Percentiles rank a stretch among this genome's conserved stretches.
These are phyloP conservation scores for Drosophila nikananu DNA, from an alignment of 1,140 invertebrate genomes.

Conservation along the genomic window DNA sequence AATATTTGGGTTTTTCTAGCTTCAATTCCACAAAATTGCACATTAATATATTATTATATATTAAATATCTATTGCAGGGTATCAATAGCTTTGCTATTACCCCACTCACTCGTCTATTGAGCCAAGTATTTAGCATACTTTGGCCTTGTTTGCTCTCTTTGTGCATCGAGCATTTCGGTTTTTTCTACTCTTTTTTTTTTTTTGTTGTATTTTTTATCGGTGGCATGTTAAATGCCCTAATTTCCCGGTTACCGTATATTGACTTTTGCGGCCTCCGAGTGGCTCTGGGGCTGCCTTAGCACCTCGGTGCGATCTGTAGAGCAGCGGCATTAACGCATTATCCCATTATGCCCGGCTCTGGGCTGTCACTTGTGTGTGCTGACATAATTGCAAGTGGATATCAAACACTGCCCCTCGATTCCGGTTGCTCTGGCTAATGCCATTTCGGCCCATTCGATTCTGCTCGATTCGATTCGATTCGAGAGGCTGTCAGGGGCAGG, in stretches of 20 bases:
- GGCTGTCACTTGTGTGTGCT: slow-evolving; percentile 24
- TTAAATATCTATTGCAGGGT: background rate
- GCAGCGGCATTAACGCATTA: slow-evolving; percentile 6
- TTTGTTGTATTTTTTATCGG: slow-evolving; percentile 37
- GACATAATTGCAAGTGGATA: slow-evolving; percentile 51
- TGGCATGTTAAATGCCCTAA: slow-evolving; percentile 76
- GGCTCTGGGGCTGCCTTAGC: slow-evolving; percentile 44
- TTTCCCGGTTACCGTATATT: slow-evolving; percentile 50
- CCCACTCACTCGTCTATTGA: slow-evolving; percentile 25
- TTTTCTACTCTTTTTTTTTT: background rate
- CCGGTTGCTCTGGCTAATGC: slow-evolving; percentile 32
- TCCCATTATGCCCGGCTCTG: slow-evolving; percentile 7
- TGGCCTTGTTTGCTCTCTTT: slow-evolving; percentile 44
- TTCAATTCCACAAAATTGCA: background rate
- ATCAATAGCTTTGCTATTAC: background rate
- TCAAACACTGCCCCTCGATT: slow-evolving; percentile 34
- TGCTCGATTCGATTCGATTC: background rate
- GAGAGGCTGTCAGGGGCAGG: slow-evolving; percentile 48
- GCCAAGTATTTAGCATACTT: slow-evolving; percentile 60
- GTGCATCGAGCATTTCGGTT: background rate
- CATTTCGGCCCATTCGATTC: background rate
- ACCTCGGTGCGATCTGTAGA: slow-evolving; percentile 58
- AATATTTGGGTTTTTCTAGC: background rate
- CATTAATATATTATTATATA: no score
- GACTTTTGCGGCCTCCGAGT: slow-evolving; percentile 17